phyloP scores from a whole-genome alignment of 2,113 vertebrate genomes.

The Pelmatolapia mariae region DNA sequence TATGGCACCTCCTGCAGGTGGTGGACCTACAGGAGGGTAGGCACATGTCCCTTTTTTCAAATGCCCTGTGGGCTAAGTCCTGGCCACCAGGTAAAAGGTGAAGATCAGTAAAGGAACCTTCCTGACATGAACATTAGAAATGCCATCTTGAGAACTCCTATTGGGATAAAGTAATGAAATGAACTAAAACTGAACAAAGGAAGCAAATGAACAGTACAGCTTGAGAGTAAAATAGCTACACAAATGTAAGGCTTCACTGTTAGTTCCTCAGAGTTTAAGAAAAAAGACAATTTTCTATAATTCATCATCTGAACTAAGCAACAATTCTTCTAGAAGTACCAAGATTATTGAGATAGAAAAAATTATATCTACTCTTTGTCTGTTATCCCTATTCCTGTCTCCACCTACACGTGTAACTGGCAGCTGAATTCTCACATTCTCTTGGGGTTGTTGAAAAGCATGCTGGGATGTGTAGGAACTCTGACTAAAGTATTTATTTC shows the following conservation, averaged over 20 bases:
- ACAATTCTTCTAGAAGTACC: background rate
- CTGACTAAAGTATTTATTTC: background rate
- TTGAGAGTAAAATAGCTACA: background rate
- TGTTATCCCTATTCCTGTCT: conserved; percentile 32
- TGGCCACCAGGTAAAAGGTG: background rate
- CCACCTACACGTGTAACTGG: conserved; percentile 23
- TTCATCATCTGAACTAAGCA: background rate
- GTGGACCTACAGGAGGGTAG: background rate
- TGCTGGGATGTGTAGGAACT: conserved; percentile 42
- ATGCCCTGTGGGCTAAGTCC: background rate
- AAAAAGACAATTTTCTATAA: background rate
- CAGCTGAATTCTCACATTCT: conserved; percentile 4
- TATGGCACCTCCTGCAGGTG: background rate
- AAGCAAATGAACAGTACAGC: background rate
- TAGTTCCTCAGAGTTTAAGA: background rate
- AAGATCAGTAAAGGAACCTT: background rate
- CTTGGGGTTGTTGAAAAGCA: conserved; percentile 10
- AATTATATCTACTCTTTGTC: background rate
- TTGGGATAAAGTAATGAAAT: background rate
- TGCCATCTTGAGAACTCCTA: background rate
- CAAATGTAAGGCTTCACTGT: background rate
- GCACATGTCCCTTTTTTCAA: background rate
- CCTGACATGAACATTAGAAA: background rate
- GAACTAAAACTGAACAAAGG: background rate
- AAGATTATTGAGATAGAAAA: background rate